Conservation (phyloP, 2,797 vertebrate genomes). For the Rhabdomys pumilio region DNA sequence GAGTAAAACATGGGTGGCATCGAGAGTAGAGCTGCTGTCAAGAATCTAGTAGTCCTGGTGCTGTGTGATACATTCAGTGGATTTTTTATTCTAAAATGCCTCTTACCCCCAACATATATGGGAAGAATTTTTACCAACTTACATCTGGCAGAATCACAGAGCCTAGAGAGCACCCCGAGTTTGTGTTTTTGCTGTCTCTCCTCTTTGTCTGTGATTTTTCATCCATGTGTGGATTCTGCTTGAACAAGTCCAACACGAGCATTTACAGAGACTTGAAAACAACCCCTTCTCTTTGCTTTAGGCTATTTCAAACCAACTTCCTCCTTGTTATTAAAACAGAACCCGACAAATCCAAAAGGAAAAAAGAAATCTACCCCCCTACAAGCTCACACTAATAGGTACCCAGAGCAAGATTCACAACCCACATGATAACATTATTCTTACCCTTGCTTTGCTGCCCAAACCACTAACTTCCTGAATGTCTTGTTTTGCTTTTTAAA, state of each 20-base stretch:
- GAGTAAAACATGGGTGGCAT: neutral
- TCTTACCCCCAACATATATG: no score
- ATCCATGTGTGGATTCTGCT: constrained; percentile 18
- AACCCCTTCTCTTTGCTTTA: constrained; percentile 62
- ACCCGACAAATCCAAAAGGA: neutral
- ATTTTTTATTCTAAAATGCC: neutral
- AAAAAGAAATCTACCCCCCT: neutral
- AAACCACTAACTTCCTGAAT: constrained; percentile 70
- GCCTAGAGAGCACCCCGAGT: neutral
- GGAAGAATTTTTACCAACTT: neutral
- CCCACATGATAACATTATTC: constrained; percentile 6
- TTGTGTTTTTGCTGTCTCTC: neutral
- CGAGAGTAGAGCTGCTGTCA: neutral
- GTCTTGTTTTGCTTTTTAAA: constrained; percentile 72
- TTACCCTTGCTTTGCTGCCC: neutral
- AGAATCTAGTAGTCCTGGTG: accelerated
- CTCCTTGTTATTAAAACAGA: constrained; percentile 73
- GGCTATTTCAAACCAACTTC: constrained; percentile 67
- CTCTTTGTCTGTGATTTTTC: neutral
- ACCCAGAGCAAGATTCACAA: neutral
- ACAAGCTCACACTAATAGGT: constrained; percentile 19
- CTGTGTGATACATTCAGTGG: no score
- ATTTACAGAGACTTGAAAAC: constrained; percentile 4
- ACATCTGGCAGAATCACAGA: neutral
- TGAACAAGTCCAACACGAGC: neutral